phyloP scores from a whole-genome alignment of 2,888 invertebrate species.

The Drosophila atroscutellata region DNA sequence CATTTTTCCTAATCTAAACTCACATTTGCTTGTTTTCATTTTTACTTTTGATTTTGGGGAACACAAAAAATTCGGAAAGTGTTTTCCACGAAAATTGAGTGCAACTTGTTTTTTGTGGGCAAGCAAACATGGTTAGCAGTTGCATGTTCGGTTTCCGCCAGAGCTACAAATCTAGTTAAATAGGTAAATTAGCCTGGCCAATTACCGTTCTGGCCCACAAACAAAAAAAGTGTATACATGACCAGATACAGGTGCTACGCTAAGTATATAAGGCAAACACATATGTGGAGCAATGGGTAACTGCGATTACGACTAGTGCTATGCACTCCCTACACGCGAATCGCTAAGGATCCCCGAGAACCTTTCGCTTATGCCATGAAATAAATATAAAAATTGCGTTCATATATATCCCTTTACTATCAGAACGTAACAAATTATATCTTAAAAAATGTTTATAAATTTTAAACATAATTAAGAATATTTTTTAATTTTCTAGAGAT shows the following conservation, averaged over 20 bases:
- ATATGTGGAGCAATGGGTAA: slow-evolving; percentile 46
- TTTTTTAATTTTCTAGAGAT: not conserved
- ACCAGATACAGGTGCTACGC: slow-evolving; percentile 42
- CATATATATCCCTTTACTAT: not conserved
- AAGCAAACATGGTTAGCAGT: slow-evolving; percentile 47
- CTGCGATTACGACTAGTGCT: slow-evolving; percentile 21
- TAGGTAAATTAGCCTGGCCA: slow-evolving; percentile 72
- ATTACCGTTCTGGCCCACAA: slow-evolving; percentile 57
- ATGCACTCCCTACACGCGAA: slow-evolving; percentile 51
- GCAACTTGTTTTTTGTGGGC: slow-evolving; percentile 17
- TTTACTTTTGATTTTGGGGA: not conserved
- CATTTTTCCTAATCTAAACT: slow-evolving; percentile 28
- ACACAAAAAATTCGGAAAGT: slow-evolving; percentile 43
- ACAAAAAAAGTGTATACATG: slow-evolving; percentile 21
- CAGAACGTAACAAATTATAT: not conserved
- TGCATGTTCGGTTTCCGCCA: slow-evolving; percentile 58
- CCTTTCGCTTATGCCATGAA: slow-evolving; percentile 33
- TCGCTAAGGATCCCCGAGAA: not conserved
- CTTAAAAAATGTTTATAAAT: not conserved
- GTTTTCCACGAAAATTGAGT: slow-evolving; percentile 65
- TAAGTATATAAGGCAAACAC: slow-evolving; percentile 5
- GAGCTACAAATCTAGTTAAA: slow-evolving; percentile 69
- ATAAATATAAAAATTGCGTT: not conserved
- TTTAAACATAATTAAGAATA: not conserved
- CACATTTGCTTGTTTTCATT: slow-evolving; percentile 13